Evolutionary conservation across 2,113 vertebrate species (phyloP).

Genomic region (Prionailurus bengalensis): DNA sequence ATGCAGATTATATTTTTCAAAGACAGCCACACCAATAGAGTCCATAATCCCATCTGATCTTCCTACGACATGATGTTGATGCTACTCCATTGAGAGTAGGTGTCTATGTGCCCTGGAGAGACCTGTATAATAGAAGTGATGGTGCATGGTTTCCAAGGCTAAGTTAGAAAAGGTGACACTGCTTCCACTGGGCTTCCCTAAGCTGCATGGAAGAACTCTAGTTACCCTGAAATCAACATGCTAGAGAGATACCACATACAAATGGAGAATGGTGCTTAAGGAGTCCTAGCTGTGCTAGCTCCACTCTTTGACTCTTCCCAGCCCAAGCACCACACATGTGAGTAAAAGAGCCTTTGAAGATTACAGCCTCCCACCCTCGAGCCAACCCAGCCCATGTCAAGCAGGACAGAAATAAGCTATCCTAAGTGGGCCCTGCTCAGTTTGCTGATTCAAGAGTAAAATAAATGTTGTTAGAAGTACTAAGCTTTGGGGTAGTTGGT

Average conservation of each 20-base stretch:
- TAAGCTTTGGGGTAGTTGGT: background rate
- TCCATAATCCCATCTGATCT: background rate
- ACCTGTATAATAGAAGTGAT: background rate
- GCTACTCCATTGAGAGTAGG: background rate
- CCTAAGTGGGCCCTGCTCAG: background rate
- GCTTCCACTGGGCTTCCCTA: background rate
- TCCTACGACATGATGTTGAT: background rate
- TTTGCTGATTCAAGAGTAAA: background rate
- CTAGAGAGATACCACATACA: background rate
- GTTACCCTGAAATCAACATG: background rate
- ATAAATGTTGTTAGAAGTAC: background rate
- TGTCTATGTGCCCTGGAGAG: background rate
- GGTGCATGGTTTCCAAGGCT: background rate
- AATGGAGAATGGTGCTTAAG: background rate
- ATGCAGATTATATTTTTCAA: background rate
- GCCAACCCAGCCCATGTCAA: background rate
- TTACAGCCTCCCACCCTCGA: background rate
- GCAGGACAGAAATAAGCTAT: background rate
- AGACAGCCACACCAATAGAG: background rate
- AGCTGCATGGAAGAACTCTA: background rate
- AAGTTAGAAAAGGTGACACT: background rate
- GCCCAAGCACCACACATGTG: background rate
- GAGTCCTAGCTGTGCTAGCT: background rate
- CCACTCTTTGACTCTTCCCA: background rate
- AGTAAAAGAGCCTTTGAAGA: background rate